A percentile compares a stretch with the other conserved stretches of the same genome.
Evolutionary conservation across 2,113 vertebrate genomes (phyloP).

Genomic region (Paradisaea rubra): DNA sequence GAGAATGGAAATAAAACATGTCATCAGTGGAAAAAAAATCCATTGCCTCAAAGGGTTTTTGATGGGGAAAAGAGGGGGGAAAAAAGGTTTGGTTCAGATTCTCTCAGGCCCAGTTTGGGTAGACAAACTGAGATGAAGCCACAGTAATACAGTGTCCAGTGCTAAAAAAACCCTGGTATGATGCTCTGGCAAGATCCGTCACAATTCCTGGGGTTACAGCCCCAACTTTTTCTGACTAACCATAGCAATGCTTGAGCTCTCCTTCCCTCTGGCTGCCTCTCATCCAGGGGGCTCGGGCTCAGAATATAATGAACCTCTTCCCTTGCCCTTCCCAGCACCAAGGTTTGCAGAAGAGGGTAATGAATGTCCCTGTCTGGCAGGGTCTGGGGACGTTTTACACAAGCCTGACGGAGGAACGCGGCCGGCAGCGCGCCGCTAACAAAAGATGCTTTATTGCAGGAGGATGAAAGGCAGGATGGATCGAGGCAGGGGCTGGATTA

Average conservation of each 20-base stretch:
- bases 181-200: not conserved
- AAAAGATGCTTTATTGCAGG: constrained; percentile 1
- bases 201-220: constrained; percentile 9
- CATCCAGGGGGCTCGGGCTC: not conserved
- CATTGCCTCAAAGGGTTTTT: not conserved
- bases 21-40: not conserved
- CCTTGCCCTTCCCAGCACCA: not conserved
- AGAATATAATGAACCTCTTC: not conserved
- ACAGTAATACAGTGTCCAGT: not conserved
- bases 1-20: not conserved
- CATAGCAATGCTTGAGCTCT: not conserved
- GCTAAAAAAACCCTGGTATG: not conserved
- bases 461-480: constrained; percentile 23
- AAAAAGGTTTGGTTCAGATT: not conserved
- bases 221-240: not conserved
- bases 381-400: not conserved
- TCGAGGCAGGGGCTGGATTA: not conserved
- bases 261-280: not conserved
- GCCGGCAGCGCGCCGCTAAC: not conserved
- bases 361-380: not conserved
- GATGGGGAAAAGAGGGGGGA: not conserved
- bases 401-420: not conserved
- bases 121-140: not conserved
- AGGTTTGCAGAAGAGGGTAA: not conserved
- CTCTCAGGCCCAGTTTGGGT: not conserved